Conservation (phyloP, 2,888 invertebrate genomes). For the Drosophila tanythrix region DNA sequence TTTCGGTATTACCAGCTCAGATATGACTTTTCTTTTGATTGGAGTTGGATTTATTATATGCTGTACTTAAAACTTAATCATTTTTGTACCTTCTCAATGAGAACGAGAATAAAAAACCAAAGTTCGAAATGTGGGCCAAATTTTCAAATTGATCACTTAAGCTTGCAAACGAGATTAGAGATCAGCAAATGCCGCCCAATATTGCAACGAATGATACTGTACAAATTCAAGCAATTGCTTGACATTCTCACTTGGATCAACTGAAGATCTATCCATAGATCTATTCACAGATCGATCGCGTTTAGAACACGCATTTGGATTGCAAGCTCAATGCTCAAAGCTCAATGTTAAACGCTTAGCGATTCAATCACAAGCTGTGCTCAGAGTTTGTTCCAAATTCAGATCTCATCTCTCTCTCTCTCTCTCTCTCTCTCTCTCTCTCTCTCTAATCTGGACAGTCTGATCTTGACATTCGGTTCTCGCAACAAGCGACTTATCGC, state of each 20-base stretch:
- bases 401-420: background rate
- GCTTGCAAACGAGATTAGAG: background rate
- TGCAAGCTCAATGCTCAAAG: conserved; percentile 14
- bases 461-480: conserved; percentile 45
- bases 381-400: conserved; percentile 33
- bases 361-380: conserved; percentile 38
- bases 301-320: conserved; percentile 26
- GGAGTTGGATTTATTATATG: background rate
- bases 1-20: background rate
- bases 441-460: conserved; percentile 35
- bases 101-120: too few relatives aligned
- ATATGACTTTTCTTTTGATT: background rate
- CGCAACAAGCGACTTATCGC: conserved; percentile 38
- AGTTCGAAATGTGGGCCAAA: too few relatives aligned
- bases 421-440: background rate
- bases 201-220: background rate
- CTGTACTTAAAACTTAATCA: background rate
- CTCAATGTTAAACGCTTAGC: conserved; percentile 2
- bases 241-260: background rate
- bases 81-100: background rate
- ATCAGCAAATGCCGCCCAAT: background rate
- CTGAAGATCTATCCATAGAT: background rate
- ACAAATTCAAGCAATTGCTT: background rate
- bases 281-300: conserved; percentile 3
- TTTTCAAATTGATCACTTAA: background rate